Conservation (phyloP, 2,797 vertebrate species). For the Phoebastria nigripes region DNA sequence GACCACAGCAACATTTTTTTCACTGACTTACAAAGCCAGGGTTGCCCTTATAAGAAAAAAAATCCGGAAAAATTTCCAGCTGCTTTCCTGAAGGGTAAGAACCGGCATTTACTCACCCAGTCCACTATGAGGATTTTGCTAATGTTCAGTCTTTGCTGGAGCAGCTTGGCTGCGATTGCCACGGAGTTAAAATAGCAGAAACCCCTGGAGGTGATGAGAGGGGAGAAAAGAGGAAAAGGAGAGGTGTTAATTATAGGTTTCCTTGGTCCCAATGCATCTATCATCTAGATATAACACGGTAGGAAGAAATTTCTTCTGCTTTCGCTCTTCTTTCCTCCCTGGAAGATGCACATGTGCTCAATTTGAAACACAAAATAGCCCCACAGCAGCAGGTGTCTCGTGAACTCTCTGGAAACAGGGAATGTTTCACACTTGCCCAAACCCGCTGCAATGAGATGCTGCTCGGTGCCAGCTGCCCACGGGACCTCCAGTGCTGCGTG, state of each 20-base stretch:
- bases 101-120: conserved; percentile 83
- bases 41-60: not conserved
- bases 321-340: not conserved
- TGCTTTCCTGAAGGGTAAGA: not conserved
- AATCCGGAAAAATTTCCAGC: not conserved
- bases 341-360: not conserved
- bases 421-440: not conserved
- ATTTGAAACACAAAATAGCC: not conserved
- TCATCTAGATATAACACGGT: not conserved
- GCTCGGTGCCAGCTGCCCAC: not conserved
- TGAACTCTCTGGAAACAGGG: not conserved
- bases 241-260: not conserved
- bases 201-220: conserved; percentile 79
- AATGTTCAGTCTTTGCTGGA: conserved; percentile 91
- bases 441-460: not conserved
- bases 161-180: conserved; percentile 92
- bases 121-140: conserved; percentile 97
- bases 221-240: not conserved
- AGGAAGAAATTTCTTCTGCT: not conserved
- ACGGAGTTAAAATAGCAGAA: conserved; percentile 99
- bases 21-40: not conserved
- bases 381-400: not conserved
- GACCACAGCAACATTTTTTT: not conserved
- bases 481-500: accelerated
- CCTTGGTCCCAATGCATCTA: not conserved